Conservation (phyloP, 2,797 vertebrate genomes). For the Myiothlypis coronata region DNA sequence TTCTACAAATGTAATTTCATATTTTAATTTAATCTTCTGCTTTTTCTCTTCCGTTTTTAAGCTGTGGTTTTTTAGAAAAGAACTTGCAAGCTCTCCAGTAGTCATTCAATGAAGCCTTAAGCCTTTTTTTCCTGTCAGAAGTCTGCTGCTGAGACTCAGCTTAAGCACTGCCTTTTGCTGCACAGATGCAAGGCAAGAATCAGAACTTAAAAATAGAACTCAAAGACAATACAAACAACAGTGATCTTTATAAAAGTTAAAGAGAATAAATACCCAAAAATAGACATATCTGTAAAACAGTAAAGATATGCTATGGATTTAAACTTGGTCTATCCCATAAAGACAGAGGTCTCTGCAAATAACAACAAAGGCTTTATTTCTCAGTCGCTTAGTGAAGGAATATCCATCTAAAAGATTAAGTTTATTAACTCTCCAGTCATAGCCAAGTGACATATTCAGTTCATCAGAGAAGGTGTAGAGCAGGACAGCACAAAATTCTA, state of each 20-base stretch:
- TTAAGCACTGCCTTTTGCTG: neutral
- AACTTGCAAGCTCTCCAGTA: neutral
- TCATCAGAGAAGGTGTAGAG: neutral
- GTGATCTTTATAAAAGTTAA: neutral
- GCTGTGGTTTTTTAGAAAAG: neutral
- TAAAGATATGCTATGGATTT: neutral
- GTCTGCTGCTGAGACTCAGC: neutral
- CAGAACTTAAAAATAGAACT: neutral
- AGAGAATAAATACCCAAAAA: neutral
- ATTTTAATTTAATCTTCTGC: neutral
- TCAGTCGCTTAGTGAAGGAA: neutral
- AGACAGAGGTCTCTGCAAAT: neutral
- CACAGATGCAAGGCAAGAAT: neutral
- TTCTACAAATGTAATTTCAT: neutral
- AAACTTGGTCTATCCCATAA: neutral
- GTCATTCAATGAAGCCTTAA: neutral
- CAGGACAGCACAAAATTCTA: neutral
- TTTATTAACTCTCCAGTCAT: neutral
- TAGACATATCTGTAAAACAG: neutral
- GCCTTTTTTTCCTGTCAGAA: neutral
- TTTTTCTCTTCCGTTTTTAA: neutral
- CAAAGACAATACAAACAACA: neutral
- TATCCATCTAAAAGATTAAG: neutral
- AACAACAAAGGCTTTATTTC: neutral
- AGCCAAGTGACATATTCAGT: neutral